Percentiles rank a stretch among this genome's conserved stretches.
Conservation (phyloP, 2,113 vertebrate species). For the Sterna hirundo region DNA sequence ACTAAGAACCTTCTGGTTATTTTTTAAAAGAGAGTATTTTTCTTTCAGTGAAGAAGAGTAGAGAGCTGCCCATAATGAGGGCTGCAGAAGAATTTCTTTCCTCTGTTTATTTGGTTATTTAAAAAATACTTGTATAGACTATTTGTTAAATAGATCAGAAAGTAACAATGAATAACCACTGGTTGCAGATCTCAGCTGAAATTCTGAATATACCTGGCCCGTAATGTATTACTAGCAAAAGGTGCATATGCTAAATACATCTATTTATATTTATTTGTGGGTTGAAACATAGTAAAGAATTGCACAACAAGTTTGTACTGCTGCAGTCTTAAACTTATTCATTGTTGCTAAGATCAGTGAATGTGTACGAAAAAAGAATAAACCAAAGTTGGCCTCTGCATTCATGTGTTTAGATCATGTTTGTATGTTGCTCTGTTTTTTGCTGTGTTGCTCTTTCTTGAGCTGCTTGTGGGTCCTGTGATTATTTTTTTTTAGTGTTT, state of each 20-base stretch:
- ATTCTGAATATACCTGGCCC: neutral
- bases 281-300: neutral
- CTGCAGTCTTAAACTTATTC: neutral
- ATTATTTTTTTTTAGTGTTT: neutral
- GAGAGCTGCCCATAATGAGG: neutral
- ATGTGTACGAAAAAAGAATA: neutral
- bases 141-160: neutral
- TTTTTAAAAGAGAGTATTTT: neutral
- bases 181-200: neutral
- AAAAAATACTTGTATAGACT: neutral
- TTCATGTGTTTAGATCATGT: neutral
- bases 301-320: neutral
- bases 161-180: neutral
- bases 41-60: neutral
- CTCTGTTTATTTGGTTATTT: neutral
- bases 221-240: neutral
- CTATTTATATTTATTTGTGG: neutral
- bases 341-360: neutral
- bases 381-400: neutral
- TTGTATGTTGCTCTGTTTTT: neutral
- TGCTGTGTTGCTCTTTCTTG: slow-evolving; percentile 36
- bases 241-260: neutral
- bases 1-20: neutral
- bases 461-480: slow-evolving; percentile 14
- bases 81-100: neutral